Base-by-base conservation (phyloP, 2,797 vertebrate species). In the Rhinogobio ventralis region DNA sequence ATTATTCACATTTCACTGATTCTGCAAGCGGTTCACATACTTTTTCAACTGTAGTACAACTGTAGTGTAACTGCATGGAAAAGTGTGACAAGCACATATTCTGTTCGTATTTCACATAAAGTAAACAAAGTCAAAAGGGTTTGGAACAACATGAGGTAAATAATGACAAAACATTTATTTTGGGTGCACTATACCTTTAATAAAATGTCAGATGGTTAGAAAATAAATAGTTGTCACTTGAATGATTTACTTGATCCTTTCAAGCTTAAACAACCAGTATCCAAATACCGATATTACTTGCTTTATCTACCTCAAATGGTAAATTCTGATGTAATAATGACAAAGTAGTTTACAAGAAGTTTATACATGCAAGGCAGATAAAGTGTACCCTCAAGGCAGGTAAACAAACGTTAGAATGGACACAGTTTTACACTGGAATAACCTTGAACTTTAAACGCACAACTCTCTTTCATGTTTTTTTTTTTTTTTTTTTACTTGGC, bases 381-480 rank as follows among this genome's bases (percentile, higher is more conserved):
- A 36, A 77, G 53, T 81, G 19, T n/a, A 46, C 49, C 15, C 7
- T 68, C 49, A 46, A 87, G 49, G 51, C 80, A 79, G 82, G 82
- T 86, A 87, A 89, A 90, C 55, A 87, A 75, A 88, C 81, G 87
- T 66, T 30, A n/a, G 36, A 86, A 51, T 36, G 39, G 87, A 87
- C 5, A 62, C 2, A 5, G 30, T 45, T 57, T 53, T 57, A 84
- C 79, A 86, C 62, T 68, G 19, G 1, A 68, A n/a, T 60, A 75
- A 23, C 42, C 72, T 74, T 85, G 88, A 85, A 89, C 91, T 89
- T 93, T 90, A 86, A 87, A 88, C 83, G 30, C 11, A 3, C n/a
- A 62, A 81, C 66, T 60, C 36, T 42, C 62, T 45, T 19, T 64
- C 51, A 30, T 49, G 64, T 42, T 36, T 46, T 7, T 53, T 46